Evolutionary conservation across 2,113 vertebrate species (phyloP), one percentile per base, ranked within the genome.

Genomic region (Hydropotes inermis): DNA sequence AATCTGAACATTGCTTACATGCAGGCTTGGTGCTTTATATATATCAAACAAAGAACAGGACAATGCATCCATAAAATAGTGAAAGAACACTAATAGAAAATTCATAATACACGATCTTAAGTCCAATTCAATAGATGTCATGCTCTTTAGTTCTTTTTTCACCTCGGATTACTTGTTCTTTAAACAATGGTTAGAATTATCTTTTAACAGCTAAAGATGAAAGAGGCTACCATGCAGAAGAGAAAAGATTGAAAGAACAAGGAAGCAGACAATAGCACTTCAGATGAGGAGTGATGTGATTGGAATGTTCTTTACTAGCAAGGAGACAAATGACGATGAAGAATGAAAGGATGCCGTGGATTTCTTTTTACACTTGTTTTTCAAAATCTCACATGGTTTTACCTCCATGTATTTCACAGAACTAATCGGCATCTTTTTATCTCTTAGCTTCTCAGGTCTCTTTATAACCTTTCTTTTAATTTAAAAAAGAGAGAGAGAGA

Each of bases 181-280:
- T 87, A 95, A 58, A 97, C 93, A 97, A 97, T 88, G 70, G n/a
- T 13, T 87, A 67, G 76, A 96, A 39, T 94, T 94, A 82, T 91
- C 60, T 95, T 93, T 87, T 87, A 93, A 95, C 50, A 94, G 79
- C 52, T 95, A 82, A 94, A 95, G 78, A 96, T 97, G 94, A 98
- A 98, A 97, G 92, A 79, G 91, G 19, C 52, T 57, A 55, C 81
- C 36, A 50, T n/a, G 36, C 47, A 94, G 93, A 85, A 90, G 70
- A 81, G 25, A 94, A 94, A 57, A 90, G 16, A 78, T 52, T 95
- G 88, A 95, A 96, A 94, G 84, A 76, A 15, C 28, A 30, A 93
- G 70, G 52, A 91, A 96, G 30, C 82, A 82, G 83, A 97, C 61
- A 97, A 87, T 52, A 97, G 91, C 54, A 14, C 96, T 97, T 97